Evolutionary conservation across 2,888 invertebrate genomes (phyloP), one percentile per base, ranked within the genome.

Genomic region (Eristalinus sepulchralis): DNA sequence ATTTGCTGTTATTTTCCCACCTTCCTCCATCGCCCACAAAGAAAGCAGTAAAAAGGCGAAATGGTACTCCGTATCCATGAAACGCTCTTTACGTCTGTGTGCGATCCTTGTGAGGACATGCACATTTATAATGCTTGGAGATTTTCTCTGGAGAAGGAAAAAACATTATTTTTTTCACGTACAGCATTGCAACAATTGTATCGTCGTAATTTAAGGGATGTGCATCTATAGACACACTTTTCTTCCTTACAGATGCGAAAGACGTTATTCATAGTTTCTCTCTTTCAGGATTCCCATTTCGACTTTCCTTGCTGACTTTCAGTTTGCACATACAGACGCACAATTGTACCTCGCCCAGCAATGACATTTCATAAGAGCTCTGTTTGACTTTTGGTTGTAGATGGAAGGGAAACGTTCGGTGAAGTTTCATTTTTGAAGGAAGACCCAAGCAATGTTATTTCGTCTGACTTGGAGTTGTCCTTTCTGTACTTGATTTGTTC

Each of bases 121-220:
- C 53, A 60, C 17, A 34, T 24, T 53, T 47, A 13, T 59, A 59
- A 60, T 59, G 67, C 72, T 60, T 55, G 20, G 57, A 47, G 72
- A 79, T 73, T 68, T 79, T 79, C 66, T 71, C 39, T 47, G 39
- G 53, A 81, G 66, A 13, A 67, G 60, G 60, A 71, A 81, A 27
- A 27, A 27, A 27, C 2, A 63, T 33, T 76, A 72, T 72, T 76
- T 81, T 72, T 67, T 70, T 60, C 34, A 39, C 55, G 60, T 62
- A 66, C 33, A 63, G 72, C 72, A 77, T 17, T 82, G 71, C 72
- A 82, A 77, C 85, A 85, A 77, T 85, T 47, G 63, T 77, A 77
- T 82, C 77, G 68, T 72, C 72, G 85, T 82, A 82, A 82, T 85
- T 85, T 85, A 82, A 67, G 63, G 53, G 68, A 68, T 72, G 76